Evolutionary conservation across 2,113 vertebrate genomes (phyloP).

Genomic region (Anhinga rufa): DNA sequence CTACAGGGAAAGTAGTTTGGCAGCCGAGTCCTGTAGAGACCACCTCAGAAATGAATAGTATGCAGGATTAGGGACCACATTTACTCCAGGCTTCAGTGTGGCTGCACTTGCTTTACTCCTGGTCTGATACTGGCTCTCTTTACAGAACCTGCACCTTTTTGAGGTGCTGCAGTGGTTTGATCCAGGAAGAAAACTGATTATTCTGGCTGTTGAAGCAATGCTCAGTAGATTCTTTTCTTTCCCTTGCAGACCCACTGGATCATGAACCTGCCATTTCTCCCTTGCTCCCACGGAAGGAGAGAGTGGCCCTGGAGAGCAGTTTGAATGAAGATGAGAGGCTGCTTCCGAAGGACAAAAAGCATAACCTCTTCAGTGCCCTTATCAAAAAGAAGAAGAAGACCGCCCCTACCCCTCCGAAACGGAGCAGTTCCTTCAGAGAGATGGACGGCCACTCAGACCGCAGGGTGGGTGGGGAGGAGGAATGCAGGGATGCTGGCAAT

Average conservation of each 20-base stretch:
- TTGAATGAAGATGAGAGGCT: constrained; percentile 91
- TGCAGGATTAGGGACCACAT: neutral
- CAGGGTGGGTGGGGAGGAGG: constrained; percentile 48
- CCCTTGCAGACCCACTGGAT: constrained; percentile 79
- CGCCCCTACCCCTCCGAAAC: constrained; percentile 88
- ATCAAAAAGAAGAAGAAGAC: constrained; percentile 98
- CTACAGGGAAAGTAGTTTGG: neutral
- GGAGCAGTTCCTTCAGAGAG: constrained; percentile 94
- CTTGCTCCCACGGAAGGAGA: constrained; percentile 89
- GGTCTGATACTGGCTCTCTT: neutral
- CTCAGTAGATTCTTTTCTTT: neutral
- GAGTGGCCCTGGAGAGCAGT: constrained; percentile 73
- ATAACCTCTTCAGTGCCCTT: constrained; percentile 87
- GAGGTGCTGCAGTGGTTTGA: neutral
- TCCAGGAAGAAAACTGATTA: neutral
- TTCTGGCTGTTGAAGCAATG: neutral
- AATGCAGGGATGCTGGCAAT: constrained; percentile 74
- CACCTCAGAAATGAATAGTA: neutral
- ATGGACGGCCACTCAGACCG: constrained; percentile 79
- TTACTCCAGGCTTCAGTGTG: neutral
- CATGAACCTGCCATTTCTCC: constrained; percentile 84
- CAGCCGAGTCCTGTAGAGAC: neutral
- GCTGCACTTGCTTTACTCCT: neutral
- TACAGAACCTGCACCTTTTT: neutral
- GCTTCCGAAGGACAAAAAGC: constrained; percentile 86